Base-by-base conservation (phyloP, 2,113 vertebrate species). In the Lasiurus cinereus region DNA sequence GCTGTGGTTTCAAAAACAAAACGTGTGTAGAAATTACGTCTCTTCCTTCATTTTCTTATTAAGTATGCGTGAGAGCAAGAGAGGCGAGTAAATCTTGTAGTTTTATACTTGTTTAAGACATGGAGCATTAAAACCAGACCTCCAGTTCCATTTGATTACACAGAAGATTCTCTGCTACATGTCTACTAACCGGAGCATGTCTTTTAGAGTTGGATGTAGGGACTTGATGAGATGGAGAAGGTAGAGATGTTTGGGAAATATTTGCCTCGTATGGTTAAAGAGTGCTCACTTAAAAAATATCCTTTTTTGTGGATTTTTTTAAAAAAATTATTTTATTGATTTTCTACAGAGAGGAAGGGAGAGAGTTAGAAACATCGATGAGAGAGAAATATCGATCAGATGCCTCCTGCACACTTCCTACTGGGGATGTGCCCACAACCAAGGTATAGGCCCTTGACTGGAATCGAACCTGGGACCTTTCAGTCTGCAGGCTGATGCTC, bases 1-100 rank as follows among this genome's bases (percentile, higher is more conserved):
- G 94, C 94, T 97, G 92, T 46, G 73, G 90, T 66, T 93, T 91
- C 46, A 84, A 72, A 74, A 66, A 66, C 64, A 83, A 90, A 74
- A 88, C 83, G 82, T 56, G 59, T 76, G 72, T 73, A 88, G 46
- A 91, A 92, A 70, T 48, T 36, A 59, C n/a, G 16, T 46, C 76
- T 70, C 52, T 76, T 88, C 29, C 86, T 92, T 69, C 36, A 69
- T 84, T 85, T 97, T 76, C 86, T 76, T 88, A 67, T 82, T 90
- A 80, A 66, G 54, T 43, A 64, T 59, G 50, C 31, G 66, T 1
- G 86, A 78, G 66, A 69, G 56, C 18, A n/a, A 33, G 39, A 59
- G 21, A 43, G 22, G 19, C 46, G 59, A 46, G 43, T 72, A 66
- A 79, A 46, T 78, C 22, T 18, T 54, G 10, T 43, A 54, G 19